phyloP scores from a whole-genome alignment of 1,140 invertebrate species.

The Drosophila prosaltans region DNA sequence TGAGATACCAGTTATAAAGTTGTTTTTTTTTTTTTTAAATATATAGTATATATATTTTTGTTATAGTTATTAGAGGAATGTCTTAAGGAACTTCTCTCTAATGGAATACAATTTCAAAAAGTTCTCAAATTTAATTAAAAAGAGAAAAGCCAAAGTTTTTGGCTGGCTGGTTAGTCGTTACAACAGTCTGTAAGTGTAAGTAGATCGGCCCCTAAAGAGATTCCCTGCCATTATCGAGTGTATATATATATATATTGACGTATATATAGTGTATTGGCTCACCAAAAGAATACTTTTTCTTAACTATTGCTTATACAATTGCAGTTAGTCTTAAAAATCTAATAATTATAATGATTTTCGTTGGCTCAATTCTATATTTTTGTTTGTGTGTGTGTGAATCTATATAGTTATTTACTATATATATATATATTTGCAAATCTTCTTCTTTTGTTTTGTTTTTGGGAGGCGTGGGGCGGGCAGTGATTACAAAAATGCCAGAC shows the following conservation, averaged over 20 bases:
- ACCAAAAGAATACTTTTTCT: background rate
- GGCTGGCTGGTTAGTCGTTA: no score
- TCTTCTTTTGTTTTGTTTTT: background rate
- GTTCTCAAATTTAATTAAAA: no score
- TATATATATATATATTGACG: background rate
- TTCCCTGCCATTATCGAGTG: conserved; percentile 1
- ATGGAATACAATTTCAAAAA: no score
- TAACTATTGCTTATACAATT: no score
- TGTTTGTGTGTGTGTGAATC: conserved; percentile 15
- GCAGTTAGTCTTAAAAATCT: background rate
- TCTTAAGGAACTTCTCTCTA: no score
- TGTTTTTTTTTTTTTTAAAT: no score
- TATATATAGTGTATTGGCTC: background rate
- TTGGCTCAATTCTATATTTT: background rate
- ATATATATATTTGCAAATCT: background rate
- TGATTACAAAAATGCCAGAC: conserved; percentile 37
- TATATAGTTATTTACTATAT: background rate
- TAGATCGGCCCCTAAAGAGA: conserved; percentile 4
- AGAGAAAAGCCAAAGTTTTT: no score
- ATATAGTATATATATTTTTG: no score
- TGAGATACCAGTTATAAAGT: no score
- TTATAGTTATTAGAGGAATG: no score
- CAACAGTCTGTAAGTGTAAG: background rate
- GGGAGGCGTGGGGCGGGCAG: conserved; percentile 29
- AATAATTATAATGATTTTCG: background rate